Percentiles rank a stretch among this genome's conserved stretches.
Conservation (phyloP, 1,140 invertebrate genomes). For the Arion vulgaris region DNA sequence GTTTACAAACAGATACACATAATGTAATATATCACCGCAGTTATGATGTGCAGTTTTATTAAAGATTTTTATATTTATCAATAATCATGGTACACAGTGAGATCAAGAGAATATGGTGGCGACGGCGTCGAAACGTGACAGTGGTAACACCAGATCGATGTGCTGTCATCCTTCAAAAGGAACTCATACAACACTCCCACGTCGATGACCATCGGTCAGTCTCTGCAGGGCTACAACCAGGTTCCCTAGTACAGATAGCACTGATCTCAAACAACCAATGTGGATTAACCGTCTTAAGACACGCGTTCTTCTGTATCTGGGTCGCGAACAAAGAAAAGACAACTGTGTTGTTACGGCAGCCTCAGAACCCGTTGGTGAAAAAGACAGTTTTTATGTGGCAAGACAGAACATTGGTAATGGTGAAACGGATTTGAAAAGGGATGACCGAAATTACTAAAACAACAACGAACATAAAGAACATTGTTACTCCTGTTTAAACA, state of each 20-base stretch:
- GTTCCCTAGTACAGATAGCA: constrained; percentile 2
- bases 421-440: background rate
- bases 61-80: too few species aligned
- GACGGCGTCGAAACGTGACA: constrained; percentile 35
- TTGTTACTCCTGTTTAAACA: too few species aligned
- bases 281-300: constrained; percentile 5
- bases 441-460: background rate
- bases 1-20: too few species aligned
- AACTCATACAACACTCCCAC: constrained; percentile 10
- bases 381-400: background rate
- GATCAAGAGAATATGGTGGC: constrained; percentile 46
- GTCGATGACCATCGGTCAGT: background rate
- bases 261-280: background rate
- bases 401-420: background rate
- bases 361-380: background rate
- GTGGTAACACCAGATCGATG: constrained; percentile 45
- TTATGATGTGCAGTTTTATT: too few species aligned
- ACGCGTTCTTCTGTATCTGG: background rate
- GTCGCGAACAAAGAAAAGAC: background rate
- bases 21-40: too few species aligned
- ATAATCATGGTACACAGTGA: constrained; percentile 49
- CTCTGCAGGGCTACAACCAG: background rate
- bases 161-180: constrained; percentile 41
- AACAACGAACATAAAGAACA: background rate
- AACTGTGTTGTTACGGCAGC: background rate